Evolutionary conservation across 2,888 invertebrate species (phyloP).

Genomic region (Caenorhabditis sp.): DNA sequence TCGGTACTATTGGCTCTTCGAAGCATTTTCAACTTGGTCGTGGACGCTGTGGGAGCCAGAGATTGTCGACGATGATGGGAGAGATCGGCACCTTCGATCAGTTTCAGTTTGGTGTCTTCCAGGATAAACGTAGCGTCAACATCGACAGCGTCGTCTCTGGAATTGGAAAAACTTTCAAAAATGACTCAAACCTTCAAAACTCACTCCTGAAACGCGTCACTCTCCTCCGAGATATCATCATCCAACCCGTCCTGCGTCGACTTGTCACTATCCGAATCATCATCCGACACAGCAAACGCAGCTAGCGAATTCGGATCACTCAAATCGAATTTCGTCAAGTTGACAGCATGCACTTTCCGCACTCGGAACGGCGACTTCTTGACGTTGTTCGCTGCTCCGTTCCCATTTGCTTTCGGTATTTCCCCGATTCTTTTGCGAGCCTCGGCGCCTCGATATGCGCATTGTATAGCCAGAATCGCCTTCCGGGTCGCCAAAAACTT

Average conservation of each 20-base stretch:
- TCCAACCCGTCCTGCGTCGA: slow-evolving; percentile 69
- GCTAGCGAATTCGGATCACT: slow-evolving; percentile 73
- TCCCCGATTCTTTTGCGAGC: slow-evolving; percentile 69
- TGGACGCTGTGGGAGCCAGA: slow-evolving; percentile 80
- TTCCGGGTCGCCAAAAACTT: slow-evolving; percentile 87
- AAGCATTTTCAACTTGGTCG: slow-evolving; percentile 79
- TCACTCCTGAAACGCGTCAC: slow-evolving; percentile 66
- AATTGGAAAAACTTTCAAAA: too few species aligned
- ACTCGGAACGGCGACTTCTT: slow-evolving; percentile 64
- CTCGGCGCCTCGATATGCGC: slow-evolving; percentile 83
- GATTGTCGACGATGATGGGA: slow-evolving; percentile 78
- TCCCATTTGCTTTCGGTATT: slow-evolving; percentile 49
- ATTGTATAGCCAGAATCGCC: slow-evolving; percentile 86
- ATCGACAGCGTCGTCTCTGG: slow-evolving; percentile 72
- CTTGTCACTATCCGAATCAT: slow-evolving; percentile 67
- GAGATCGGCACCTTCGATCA: slow-evolving; percentile 74
- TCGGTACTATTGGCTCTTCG: slow-evolving; percentile 82
- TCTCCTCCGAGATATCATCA: slow-evolving; percentile 68
- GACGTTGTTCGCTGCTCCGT: slow-evolving; percentile 32
- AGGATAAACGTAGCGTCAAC: slow-evolving; percentile 82
- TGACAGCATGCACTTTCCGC: slow-evolving; percentile 70
- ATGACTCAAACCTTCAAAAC: too few species aligned
- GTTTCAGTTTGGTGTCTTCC: slow-evolving; percentile 80
- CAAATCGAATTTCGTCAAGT: slow-evolving; percentile 78
- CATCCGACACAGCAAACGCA: slow-evolving; percentile 64